phyloP scores from a whole-genome alignment of 2,113 vertebrate genomes.

The Pseudorhombus dupliciocellatus region DNA sequence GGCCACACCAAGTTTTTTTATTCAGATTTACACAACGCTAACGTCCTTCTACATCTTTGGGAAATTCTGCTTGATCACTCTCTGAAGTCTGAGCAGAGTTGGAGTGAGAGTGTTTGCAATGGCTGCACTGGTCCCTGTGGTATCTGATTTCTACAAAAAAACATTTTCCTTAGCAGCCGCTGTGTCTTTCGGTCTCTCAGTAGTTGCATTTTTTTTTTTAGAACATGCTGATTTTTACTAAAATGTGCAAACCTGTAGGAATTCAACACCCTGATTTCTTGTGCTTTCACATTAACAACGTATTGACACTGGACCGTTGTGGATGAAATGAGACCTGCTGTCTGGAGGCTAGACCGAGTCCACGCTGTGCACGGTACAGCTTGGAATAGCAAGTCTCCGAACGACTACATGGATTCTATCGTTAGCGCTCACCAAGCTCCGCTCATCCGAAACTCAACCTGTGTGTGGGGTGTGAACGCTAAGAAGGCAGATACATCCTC shows the following conservation, averaged over 20 bases:
- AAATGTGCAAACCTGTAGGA: slow-evolving; percentile 67
- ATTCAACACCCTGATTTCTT: slow-evolving; percentile 65
- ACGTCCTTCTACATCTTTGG: slow-evolving; percentile 65
- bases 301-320: slow-evolving; percentile 34
- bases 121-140: slow-evolving; percentile 69
- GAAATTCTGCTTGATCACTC: slow-evolving; percentile 63
- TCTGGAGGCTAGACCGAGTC: slow-evolving; percentile 5
- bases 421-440: slow-evolving; percentile 1
- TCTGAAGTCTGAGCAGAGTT: slow-evolving; percentile 48
- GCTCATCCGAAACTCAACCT: background rate
- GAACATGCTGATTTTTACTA: slow-evolving; percentile 39
- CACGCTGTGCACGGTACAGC: slow-evolving; percentile 29
- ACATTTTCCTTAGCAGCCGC: slow-evolving; percentile 49
- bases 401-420: background rate
- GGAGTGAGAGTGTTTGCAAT: slow-evolving; percentile 34
- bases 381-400: slow-evolving; percentile 1
- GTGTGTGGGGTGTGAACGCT: slow-evolving; percentile 16
- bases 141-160: slow-evolving; percentile 17
- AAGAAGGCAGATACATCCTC: slow-evolving; percentile 6
- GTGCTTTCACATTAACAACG: slow-evolving; percentile 69
- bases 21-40: slow-evolving; percentile 44
- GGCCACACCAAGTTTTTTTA: slow-evolving; percentile 33
- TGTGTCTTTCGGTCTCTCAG: slow-evolving; percentile 56
- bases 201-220: slow-evolving; percentile 65
- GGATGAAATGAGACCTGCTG: slow-evolving; percentile 48